Base-by-base conservation (phyloP, 1,140 invertebrate genomes). In the Melipona quadrifasciata region DNA sequence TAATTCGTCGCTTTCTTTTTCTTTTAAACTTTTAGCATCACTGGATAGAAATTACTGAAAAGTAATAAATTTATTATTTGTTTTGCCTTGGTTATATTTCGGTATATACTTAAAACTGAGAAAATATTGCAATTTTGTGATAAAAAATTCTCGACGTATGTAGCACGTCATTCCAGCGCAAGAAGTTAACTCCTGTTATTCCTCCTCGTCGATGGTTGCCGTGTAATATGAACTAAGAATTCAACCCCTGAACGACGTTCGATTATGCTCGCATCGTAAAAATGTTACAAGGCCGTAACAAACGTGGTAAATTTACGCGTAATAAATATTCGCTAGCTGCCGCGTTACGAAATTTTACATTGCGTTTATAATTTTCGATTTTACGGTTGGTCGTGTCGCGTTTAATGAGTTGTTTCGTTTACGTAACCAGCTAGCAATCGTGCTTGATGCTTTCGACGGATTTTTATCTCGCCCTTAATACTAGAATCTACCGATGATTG, bases 181-280 rank as follows among this genome's bases (percentile, higher is more conserved):
- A n/a, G n/a, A n/a, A n/a, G n/a, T 19, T 19, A 53, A 68, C 80
- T 80, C 84, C 64, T 79, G 47, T 74, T 89, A 88, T 86, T 55
- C 72, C 57, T 17, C 24, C n/a, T 39, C 21, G 73, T 57, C 73
- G 51, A 34, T 21, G 24, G 53, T 61, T 8, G 24, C 34, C 19
- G 21, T n/a, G 31, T 58, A 58, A n/a, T 34, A 58, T n/a, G 31
- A 75, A 75, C 21, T 75, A n/a, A 57, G 19, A 55, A 34, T 75
- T 24, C 31, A 34, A 24, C 16, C 53, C 24, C 31, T 75, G 31
- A 39, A 58, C 14, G 31, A 61, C 39, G 14, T 24, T 21, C 0
- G 55, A 3, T 47, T 47, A 47, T 47, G 14, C 11, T 24, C 31
- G 21, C 14, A 16, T 72, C 24, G 53, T n/a, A 16, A 12, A 58